Percentiles rank a stretch among this genome's conserved stretches.
Conservation (phyloP, 2,797 vertebrate species). For the Melanotaenia maccullochi region DNA sequence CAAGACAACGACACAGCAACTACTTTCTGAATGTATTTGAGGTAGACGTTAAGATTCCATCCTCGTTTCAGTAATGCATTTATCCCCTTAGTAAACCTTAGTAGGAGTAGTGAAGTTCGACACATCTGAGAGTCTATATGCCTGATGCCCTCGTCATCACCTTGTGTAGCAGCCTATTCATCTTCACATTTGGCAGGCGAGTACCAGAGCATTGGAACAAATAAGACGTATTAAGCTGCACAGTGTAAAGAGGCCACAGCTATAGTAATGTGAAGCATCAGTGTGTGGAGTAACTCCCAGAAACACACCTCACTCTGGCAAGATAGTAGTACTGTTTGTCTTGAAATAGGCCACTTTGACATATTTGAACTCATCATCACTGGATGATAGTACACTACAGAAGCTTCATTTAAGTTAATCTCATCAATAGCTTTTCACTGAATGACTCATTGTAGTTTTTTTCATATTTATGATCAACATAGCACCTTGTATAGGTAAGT, state of each 20-base stretch:
- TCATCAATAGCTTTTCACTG: conserved; percentile 49
- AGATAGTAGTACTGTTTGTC: conserved; percentile 38
- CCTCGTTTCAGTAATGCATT: conserved; percentile 69
- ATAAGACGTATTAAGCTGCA: conserved; percentile 13
- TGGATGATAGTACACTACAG: conserved; percentile 60
- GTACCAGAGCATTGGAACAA: conserved; percentile 36
- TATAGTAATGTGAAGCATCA: conserved; percentile 42
- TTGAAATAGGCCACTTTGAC: conserved; percentile 54
- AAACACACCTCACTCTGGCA: conserved; percentile 54
- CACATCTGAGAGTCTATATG: conserved; percentile 43
- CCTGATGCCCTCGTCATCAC: conserved; percentile 50
- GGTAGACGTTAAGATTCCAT: conserved; percentile 82
- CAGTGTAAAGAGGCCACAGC: conserved; percentile 37
- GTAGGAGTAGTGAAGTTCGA: conserved; percentile 52
- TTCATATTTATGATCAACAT: conserved; percentile 64
- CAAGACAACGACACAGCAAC: conserved; percentile 86
- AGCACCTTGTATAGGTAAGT: conserved; percentile 49
- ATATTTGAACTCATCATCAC: conserved; percentile 53
- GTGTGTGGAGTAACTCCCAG: conserved; percentile 44
- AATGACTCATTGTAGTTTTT: conserved; percentile 65
- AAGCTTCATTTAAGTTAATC: conserved; percentile 58
- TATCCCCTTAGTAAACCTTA: conserved; percentile 46
- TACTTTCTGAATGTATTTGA: conserved; percentile 88
- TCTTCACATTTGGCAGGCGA: conserved; percentile 47
- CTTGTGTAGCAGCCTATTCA: conserved; percentile 65